phyloP scores from a whole-genome alignment of 2,888 invertebrate genomes.

The Ferdinandea cuprea region DNA sequence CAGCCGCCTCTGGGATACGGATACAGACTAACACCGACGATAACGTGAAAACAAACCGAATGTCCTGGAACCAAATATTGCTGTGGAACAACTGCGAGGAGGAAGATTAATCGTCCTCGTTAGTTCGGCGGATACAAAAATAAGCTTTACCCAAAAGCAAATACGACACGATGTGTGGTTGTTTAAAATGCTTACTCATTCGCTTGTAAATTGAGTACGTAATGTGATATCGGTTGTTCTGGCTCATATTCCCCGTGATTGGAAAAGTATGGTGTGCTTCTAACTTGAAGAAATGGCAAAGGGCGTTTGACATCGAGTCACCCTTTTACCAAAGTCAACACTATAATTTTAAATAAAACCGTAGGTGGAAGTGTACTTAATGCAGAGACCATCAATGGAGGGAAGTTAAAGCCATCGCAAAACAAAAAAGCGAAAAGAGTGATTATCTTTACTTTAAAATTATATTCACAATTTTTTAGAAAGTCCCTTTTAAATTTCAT shows the following conservation, averaged over 20 bases:
- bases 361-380: not conserved
- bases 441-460: too few species aligned
- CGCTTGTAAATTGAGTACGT: constrained; percentile 38
- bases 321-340: not conserved
- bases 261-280: constrained; percentile 4
- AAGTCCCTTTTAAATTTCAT: too few species aligned
- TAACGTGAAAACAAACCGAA: not conserved
- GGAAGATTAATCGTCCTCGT: not conserved
- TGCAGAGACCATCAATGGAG: not conserved
- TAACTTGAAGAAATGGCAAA: not conserved
- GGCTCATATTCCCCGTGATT: not conserved
- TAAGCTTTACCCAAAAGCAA: constrained; percentile 12
- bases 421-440: too few species aligned
- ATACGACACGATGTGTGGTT: not conserved
- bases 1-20: not conserved
- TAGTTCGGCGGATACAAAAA: not conserved
- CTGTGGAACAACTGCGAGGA: not conserved
- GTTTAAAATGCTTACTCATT: constrained; percentile 11
- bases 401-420: not conserved
- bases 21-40: not conserved
- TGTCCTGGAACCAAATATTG: not conserved
- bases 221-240: constrained; percentile 12
- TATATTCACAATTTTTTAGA: too few species aligned
- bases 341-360: not conserved
- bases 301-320: not conserved